phyloP scores from a whole-genome alignment of 1,140 invertebrate genomes.

The Calosoma granatense region DNA sequence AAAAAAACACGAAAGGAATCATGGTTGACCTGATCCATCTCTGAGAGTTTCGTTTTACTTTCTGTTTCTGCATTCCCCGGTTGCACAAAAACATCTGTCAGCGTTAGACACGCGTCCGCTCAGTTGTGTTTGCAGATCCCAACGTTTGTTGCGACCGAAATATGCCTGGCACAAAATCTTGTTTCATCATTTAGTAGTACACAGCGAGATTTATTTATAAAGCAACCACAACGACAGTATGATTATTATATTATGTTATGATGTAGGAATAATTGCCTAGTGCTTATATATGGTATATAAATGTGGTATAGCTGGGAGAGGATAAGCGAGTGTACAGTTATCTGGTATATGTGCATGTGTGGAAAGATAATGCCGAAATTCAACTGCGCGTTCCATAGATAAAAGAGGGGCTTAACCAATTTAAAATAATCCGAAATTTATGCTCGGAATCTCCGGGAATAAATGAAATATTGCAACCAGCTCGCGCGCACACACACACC shows the following conservation, averaged over 20 bases:
- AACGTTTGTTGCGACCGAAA: conserved; percentile 10
- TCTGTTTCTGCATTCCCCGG: not conserved
- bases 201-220: too few species aligned
- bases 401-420: conserved; percentile 13
- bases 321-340: too few species aligned
- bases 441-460: not conserved
- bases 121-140: not conserved
- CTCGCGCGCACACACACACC: not conserved
- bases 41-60: not conserved
- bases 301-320: too few species aligned
- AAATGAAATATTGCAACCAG: not conserved
- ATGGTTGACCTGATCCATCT: not conserved
- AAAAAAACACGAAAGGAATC: not conserved
- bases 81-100: not conserved
- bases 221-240: too few species aligned
- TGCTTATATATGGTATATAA: too few species aligned
- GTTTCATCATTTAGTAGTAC: too few species aligned
- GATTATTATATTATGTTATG: too few species aligned
- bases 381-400: conserved; percentile 9
- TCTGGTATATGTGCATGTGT: too few species aligned
- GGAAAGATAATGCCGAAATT: conserved; percentile 10
- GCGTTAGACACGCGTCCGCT: not conserved
- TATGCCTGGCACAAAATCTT: too few species aligned
- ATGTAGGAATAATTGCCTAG: too few species aligned
- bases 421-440: conserved; percentile 9